Evolutionary conservation across 2,888 invertebrate genomes (phyloP).

Genomic region (Nowickia ferox): DNA sequence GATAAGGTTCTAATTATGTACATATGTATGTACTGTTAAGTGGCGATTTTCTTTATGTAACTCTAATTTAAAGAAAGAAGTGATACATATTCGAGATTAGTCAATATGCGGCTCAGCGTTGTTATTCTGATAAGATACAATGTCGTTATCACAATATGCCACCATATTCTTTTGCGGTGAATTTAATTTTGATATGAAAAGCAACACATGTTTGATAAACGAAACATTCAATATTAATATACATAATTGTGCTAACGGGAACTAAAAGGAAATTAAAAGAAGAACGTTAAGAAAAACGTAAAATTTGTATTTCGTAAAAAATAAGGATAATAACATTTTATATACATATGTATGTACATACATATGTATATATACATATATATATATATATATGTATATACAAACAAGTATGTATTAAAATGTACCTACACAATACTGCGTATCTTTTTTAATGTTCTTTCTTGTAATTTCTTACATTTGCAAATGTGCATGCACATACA

Average conservation of each 20-base stretch:
- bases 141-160: neutral
- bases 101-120: no score
- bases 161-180: neutral
- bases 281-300: neutral
- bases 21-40: no score
- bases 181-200: neutral
- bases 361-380: no score
- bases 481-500: no score
- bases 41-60: no score
- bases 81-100: no score
- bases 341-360: no score
- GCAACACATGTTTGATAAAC: conserved; percentile 15
- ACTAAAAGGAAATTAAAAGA: neutral
- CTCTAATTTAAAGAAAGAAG: no score
- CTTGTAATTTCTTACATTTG: neutral
- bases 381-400: no score
- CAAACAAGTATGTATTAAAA: no score
- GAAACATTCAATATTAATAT: conserved; percentile 59
- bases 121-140: neutral
- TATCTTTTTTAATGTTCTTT: neutral
- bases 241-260: conserved; percentile 1
- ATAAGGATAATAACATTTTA: neutral
- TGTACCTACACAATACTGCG: neutral
- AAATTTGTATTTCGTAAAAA: no score
- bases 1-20: no score